These are phyloP conservation scores for Gymnothorax javanicus DNA, from an alignment of 2,797 vertebrate species.

Conservation along the genomic window DNA sequence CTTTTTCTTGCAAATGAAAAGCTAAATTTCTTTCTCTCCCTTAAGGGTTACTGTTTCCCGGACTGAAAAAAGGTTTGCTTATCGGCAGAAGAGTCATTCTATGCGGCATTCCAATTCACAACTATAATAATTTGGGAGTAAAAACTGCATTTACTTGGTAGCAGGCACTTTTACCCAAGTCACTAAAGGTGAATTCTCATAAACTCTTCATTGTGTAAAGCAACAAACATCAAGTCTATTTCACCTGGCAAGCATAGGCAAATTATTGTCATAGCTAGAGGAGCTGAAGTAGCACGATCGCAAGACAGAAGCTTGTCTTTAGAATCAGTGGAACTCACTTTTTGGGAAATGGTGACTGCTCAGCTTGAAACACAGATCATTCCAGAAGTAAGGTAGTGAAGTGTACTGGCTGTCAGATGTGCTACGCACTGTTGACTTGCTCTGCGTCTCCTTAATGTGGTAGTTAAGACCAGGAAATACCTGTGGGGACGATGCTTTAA, in stretches of 20 bases:
- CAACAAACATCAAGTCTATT: too few species aligned
- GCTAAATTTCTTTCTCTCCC: not conserved
- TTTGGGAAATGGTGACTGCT: not conserved
- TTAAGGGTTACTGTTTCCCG: not conserved
- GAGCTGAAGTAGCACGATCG: too few species aligned
- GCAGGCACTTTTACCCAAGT: too few species aligned
- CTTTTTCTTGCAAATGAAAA: not conserved
- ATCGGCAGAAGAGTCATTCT: not conserved
- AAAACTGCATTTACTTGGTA: too few species aligned
- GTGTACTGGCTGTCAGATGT: not conserved
- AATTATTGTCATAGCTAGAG: too few species aligned
- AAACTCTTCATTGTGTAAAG: too few species aligned
- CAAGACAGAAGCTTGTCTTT: too few species aligned
- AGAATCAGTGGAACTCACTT: too few species aligned
- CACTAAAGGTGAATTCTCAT: too few species aligned
- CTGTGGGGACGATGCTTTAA: not conserved
- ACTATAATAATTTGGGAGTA: too few species aligned
- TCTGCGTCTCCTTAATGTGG: not conserved
- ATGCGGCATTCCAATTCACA: not conserved
- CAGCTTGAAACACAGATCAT: not conserved
- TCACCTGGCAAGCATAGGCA: too few species aligned
- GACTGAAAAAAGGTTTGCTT: not conserved
- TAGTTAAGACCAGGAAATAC: not conserved
- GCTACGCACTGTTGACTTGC: not conserved
- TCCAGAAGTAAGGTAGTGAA: not conserved